Evolutionary conservation across 2,888 invertebrate genomes (phyloP), one percentile per base, ranked within the genome.

Genomic region (Drosophila infuscata): DNA sequence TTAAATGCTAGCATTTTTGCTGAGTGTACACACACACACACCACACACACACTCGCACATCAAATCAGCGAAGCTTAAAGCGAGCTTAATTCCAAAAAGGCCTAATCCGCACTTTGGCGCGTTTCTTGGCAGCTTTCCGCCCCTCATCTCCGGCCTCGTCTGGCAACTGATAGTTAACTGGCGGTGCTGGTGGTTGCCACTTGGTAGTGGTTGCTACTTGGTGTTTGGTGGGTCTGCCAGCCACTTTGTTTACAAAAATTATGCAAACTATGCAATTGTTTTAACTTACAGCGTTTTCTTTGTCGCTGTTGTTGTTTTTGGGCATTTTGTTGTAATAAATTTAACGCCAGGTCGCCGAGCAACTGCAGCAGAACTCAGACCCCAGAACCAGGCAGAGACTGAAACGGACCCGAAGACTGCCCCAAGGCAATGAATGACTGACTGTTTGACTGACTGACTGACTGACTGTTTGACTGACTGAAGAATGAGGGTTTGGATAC

Each of bases 261-360:
- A 86, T 86, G 86, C 86, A 86, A 88, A 86, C 76, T 78, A 76
- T 83, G 86, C 88, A 86, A 88, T 86, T 86, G 86, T 86, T 86
- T 87, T 83, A 81, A 80, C 88, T 83, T 81, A 43, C 71, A 63
- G 36, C 66, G 36, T 64, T 67, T 72, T 68, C 52, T 63, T 46
- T 52, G 32, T 41, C 63, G 20, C 25, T 35, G 54, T 56, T 62
- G 59, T 61, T 63, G 75, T 63, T 56, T 75, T 74, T 52, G 49
- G 58, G 36, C 58, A 66, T 65, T 63, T 80, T 79, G 81, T 82
- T 79, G 90, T 76, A 91, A 90, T 91, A 90, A 90, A 90, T 90
- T 91, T 88, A 90, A 90, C 90, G 90, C 90, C 87, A 88, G 75
- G 75, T 70, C 60, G 52, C 65, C 46, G 41, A 38, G 30, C 17